Evolutionary conservation across 2,113 vertebrate species (phyloP), one percentile per base, ranked within the genome.

Genomic region (Murina feae): DNA sequence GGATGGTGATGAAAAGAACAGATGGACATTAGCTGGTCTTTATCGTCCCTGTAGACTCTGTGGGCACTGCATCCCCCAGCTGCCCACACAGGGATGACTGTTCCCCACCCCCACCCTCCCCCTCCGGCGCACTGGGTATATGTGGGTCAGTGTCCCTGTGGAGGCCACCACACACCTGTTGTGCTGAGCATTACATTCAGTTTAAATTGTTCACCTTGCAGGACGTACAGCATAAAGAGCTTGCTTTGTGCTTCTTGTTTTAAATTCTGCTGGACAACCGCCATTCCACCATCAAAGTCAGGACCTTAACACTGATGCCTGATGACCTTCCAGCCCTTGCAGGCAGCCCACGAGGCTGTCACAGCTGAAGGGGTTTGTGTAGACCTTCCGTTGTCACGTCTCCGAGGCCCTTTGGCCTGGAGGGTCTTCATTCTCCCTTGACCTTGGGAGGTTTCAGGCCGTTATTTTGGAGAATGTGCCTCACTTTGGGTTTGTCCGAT

Each of bases 41-140:
- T 23, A 6, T 30, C 25, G 4, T 49, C 53, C 6, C 4, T 44
- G 14, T 28, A 16, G 32, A 37, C 55, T 23, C 65, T 9, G 30
- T 20, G 0, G 32, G 13, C 13, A 6, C 58, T 13, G 23, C 8
- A 8, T n/a, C n/a, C 49, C 10, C 39, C 9, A 13, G 11, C 1
- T 9, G 44, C 21, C 35, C 44, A 14, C 47, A 6, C 7, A 0
- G 4, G 16, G 58, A 13, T 16, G 55, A 0, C 68, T 28, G 4
- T n/a, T n/a, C n/a, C n/a, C n/a, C n/a, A n/a, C n/a, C 7, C 10
- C 12, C 53, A 14, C 4, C 0, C 13, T n/a, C 23, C 35, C 1
- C 0, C 7, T 12, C 6, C 1, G 6, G 35, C 2, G 7, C 23
- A 18, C 2, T 6, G 47, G 17, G 4, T 49, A 23, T 9, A 0